Evolutionary conservation across 2,888 invertebrate genomes (phyloP).

Genomic region (Eutolmus rufibarbis): DNA sequence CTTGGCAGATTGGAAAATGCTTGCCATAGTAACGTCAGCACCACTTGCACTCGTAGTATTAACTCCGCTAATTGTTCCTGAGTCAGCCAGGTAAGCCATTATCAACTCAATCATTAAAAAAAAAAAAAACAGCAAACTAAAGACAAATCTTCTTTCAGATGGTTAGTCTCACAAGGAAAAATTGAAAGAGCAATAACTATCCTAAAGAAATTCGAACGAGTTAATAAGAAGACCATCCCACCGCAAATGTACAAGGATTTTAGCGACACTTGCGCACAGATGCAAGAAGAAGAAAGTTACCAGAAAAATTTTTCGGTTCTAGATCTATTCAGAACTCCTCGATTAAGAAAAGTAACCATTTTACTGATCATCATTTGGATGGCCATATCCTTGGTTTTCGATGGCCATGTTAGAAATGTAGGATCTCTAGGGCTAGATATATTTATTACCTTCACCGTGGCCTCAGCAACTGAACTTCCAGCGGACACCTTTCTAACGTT

Average conservation of each 20-base stretch:
- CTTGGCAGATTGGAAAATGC: constrained; percentile 79
- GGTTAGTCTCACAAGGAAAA: constrained; percentile 87
- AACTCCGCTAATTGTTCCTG: constrained; percentile 81
- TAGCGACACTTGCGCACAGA: constrained; percentile 69
- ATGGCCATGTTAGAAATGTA: constrained; percentile 88
- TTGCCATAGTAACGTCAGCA: constrained; percentile 80
- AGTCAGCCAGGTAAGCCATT: constrained; percentile 76
- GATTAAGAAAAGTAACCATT: constrained; percentile 77
- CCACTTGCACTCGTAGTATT: constrained; percentile 75
- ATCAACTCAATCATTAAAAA: not conserved
- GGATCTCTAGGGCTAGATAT: constrained; percentile 82
- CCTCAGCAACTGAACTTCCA: constrained; percentile 83
- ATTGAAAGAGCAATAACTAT: constrained; percentile 80
- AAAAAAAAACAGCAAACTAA: not conserved
- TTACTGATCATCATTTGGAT: constrained; percentile 86
- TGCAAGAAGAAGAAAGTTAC: constrained; percentile 74
- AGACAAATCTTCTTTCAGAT: constrained; percentile 63
- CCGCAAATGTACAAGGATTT: constrained; percentile 78
- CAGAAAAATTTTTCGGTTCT: constrained; percentile 78
- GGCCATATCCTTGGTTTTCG: constrained; percentile 87
- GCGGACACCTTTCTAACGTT: constrained; percentile 83
- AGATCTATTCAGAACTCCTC: constrained; percentile 81
- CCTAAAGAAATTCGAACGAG: constrained; percentile 79
- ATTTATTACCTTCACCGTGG: constrained; percentile 85
- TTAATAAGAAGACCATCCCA: constrained; percentile 78